Percentiles rank a stretch among this genome's conserved stretches.
These are phyloP conservation scores for Galemys pyrenaicus DNA, from an alignment of 2,113 vertebrate species.

Conservation along the genomic window DNA sequence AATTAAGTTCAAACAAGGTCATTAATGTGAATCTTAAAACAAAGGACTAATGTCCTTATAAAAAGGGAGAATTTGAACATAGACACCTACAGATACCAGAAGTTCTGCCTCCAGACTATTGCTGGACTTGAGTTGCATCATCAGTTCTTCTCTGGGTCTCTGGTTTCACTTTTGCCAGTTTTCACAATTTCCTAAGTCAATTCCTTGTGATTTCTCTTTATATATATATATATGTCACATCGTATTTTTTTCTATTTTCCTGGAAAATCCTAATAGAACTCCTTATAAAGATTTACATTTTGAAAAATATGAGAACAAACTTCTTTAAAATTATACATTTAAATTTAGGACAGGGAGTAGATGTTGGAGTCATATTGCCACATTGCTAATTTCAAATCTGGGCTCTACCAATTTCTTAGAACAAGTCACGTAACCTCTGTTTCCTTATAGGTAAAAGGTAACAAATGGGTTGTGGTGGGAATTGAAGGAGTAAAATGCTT, in stretches of 20 bases:
- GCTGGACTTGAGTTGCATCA: neutral
- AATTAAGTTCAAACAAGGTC: neutral
- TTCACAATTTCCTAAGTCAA: neutral
- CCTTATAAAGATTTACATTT: neutral
- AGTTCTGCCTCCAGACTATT: neutral
- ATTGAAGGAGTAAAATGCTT: neutral
- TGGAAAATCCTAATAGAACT: neutral
- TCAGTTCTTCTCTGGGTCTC: neutral
- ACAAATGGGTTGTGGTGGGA: neutral
- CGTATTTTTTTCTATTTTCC: neutral
- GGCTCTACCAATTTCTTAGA: neutral
- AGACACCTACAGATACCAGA: neutral
- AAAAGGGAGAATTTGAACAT: neutral
- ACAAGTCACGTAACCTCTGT: neutral
- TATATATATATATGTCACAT: neutral
- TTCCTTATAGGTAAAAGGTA: constrained; percentile 2
- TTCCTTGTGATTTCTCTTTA: neutral
- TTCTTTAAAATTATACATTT: neutral
- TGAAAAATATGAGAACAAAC: neutral
- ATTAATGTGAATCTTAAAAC: neutral
- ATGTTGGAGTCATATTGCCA: neutral
- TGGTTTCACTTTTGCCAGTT: neutral
- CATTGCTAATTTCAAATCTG: neutral
- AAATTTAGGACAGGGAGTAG: neutral
- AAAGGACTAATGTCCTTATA: neutral